phyloP scores from a whole-genome alignment of 2,113 vertebrate genomes.

The Hystrix cristata region DNA sequence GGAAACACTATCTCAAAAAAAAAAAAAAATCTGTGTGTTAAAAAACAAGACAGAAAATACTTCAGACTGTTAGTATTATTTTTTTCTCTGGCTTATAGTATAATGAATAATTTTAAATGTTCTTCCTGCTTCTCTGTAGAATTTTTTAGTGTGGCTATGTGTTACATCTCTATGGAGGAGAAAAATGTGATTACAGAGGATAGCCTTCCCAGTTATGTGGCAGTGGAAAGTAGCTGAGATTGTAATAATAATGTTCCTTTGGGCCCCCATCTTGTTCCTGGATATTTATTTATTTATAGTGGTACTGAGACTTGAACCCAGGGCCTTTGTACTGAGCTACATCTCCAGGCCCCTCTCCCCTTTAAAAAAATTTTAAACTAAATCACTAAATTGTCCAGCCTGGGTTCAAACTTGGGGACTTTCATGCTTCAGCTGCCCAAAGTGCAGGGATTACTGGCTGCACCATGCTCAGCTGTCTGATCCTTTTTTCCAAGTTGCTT shows the following conservation, averaged over 20 bases:
- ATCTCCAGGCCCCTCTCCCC: neutral
- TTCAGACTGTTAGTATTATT: neutral
- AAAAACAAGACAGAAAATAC: slow-evolving; percentile 6
- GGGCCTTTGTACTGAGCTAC: neutral
- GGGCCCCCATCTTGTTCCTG: neutral
- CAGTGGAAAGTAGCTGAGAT: neutral
- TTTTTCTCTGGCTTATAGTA: neutral
- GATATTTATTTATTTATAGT: neutral
- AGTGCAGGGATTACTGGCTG: neutral
- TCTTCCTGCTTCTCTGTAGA: neutral
- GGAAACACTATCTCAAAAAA: neutral
- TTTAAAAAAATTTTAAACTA: neutral
- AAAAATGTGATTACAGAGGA: neutral
- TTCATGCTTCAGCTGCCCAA: neutral
- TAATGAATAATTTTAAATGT: neutral
- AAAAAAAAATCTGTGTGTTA: neutral
- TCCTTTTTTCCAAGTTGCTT: slow-evolving; percentile 27
- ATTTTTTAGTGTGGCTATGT: neutral
- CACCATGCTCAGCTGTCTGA: neutral
- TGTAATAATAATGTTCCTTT: neutral
- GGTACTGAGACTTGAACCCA: neutral
- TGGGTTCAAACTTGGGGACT: neutral
- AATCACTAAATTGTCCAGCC: neutral
- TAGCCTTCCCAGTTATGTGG: neutral
- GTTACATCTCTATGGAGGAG: neutral